phyloP scores from a whole-genome alignment of 2,888 invertebrate genomes.

The Timandra comae region DNA sequence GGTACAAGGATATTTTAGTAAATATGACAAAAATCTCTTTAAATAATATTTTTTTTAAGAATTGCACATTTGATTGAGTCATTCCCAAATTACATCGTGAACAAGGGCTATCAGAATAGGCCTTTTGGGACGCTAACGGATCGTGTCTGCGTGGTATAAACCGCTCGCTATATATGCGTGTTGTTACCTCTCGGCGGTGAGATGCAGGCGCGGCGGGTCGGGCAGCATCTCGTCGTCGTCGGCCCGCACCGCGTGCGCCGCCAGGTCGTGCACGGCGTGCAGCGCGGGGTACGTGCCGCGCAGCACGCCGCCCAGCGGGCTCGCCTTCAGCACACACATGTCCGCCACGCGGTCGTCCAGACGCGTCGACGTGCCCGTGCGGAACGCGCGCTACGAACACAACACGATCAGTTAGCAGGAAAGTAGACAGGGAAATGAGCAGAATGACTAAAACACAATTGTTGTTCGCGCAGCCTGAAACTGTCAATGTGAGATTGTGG shows the following conservation, averaged over 20 bases:
- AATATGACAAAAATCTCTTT: background rate
- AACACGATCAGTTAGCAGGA: too few species aligned
- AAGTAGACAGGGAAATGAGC: too few species aligned
- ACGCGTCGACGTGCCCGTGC: constrained; percentile 90
- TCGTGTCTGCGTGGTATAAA: too few species aligned
- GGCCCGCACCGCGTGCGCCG: constrained; percentile 29
- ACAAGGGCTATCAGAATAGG: constrained; percentile 5
- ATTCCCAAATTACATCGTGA: too few species aligned
- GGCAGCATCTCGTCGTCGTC: constrained; percentile 48
- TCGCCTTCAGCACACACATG: constrained; percentile 94
- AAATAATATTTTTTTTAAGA: too few species aligned
- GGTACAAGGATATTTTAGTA: background rate
- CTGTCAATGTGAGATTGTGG: too few species aligned
- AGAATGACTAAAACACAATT: too few species aligned
- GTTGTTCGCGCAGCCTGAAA: too few species aligned
- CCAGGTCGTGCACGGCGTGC: constrained; percentile 88
- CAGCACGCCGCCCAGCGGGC: constrained; percentile 88
- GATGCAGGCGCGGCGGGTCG: constrained; percentile 87
- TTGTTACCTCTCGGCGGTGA: constrained; percentile 85
- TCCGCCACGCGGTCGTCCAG: constrained; percentile 95
- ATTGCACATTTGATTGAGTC: too few species aligned
- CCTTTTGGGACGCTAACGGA: too few species aligned
- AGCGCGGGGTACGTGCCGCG: constrained; percentile 94
- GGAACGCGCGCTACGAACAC: too few species aligned
- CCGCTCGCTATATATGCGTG: too few species aligned